Evolutionary conservation across 1,140 invertebrate species (phyloP), one percentile per base, ranked within the genome.

Genomic region (Pseudomyrmex pallidus): DNA sequence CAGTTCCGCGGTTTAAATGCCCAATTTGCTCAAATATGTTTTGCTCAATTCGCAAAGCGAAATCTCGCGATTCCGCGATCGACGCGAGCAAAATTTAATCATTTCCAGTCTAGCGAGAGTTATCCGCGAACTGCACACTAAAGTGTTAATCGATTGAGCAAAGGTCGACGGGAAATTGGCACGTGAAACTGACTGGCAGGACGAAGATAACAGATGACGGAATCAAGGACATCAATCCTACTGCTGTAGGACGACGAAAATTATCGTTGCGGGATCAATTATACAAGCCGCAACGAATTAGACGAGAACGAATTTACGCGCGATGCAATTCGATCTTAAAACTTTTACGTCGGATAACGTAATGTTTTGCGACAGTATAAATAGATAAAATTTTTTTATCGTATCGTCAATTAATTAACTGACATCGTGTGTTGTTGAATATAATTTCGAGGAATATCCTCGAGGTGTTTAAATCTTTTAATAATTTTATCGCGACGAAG

Each of bases 141-240:
- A 78, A 78, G 15, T 54, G 64, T 59, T 78, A 70, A 78, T 78
- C 78, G 78, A 82, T 82, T 74, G 46, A 61, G 46, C 68, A 54
- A 48, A 72, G 78, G 67, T 82, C 78, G 78, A 50, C 48, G 46
- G 46, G 78, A 82, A 83, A 57, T 76, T 83, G 72, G 82, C 15
- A 83, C 82, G 73, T 57, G 67, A 63, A 15, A 74, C 44, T 25
- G 73, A 77, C 82, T 63, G 59, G 20, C 52, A 78, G 52, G 76
- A 70, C 64, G 76, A 70, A 78, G 76, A 54, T 70, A 78, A 78
- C 64, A 54, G 17, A 70, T 78, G 64, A 78, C 52, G 64, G 63
- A 78, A 78, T 68, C 78, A 82, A 74, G 78, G 57, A 74, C 78
- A 61, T 62, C 67, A 44, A 35, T 35, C 59, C 50, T 77, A 8